Percentiles rank a stretch among this genome's conserved stretches.
Evolutionary conservation across 2,113 vertebrate genomes (phyloP).

Genomic region (Hydropotes inermis): DNA sequence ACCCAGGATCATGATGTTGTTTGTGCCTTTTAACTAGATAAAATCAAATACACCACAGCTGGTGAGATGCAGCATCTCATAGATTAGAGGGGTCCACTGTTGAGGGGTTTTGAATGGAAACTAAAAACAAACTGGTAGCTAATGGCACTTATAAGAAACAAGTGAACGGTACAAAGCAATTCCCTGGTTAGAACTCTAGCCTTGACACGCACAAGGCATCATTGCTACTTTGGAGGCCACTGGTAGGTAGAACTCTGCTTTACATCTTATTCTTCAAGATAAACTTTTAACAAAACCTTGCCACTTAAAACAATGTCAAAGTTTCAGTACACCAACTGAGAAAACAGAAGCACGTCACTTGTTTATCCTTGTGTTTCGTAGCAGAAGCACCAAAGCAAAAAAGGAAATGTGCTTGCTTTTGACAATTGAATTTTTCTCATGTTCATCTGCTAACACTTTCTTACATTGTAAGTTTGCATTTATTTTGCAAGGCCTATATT

Average conservation of each 20-base stretch:
- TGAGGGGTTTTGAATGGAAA: neutral
- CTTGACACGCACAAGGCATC: neutral
- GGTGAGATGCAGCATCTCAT: neutral
- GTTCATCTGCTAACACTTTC: constrained; percentile 76
- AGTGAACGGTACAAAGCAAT: neutral
- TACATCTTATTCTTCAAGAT: constrained; percentile 12
- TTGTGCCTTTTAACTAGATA: neutral
- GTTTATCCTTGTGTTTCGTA: constrained; percentile 47
- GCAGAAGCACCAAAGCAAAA: constrained; percentile 62
- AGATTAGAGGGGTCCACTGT: too few species aligned
- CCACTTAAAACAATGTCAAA: neutral
- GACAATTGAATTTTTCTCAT: constrained; percentile 72
- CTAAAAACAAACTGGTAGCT: neutral
- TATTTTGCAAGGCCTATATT: constrained; percentile 78
- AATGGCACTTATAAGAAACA: neutral
- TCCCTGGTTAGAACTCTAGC: neutral
- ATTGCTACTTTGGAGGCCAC: neutral
- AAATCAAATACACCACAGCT: neutral
- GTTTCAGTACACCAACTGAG: constrained; percentile 20
- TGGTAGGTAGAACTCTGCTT: neutral
- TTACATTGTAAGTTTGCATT: constrained; percentile 70
- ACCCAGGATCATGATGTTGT: neutral
- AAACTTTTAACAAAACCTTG: neutral
- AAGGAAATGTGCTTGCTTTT: constrained; percentile 63
- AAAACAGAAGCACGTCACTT: constrained; percentile 59